These are phyloP conservation scores for Felis chaus DNA, from an alignment of 2,113 vertebrate genomes.

Conservation along the genomic window DNA sequence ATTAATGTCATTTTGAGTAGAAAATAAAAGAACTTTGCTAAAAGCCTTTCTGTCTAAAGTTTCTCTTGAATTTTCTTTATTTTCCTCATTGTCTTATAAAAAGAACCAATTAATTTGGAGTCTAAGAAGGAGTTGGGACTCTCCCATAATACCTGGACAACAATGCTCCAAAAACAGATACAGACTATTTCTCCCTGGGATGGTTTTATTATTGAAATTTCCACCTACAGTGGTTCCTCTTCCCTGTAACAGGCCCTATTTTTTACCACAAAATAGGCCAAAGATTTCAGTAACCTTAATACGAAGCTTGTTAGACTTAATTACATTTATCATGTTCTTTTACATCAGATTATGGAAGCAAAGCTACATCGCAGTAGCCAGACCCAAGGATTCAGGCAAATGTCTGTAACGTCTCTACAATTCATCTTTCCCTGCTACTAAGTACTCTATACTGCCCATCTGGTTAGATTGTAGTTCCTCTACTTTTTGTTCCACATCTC, in stretches of 20 bases:
- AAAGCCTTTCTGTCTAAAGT: background rate
- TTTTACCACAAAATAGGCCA: background rate
- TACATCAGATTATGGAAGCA: background rate
- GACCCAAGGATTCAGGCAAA: background rate
- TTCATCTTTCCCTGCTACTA: background rate
- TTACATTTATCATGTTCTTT: background rate
- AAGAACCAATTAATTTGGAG: background rate
- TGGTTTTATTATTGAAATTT: background rate
- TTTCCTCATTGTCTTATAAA: background rate
- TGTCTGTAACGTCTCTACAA: background rate
- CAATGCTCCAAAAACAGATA: background rate
- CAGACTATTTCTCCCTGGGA: background rate
- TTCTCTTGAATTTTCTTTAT: background rate
- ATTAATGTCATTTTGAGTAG: background rate
- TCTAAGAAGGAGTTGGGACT: background rate
- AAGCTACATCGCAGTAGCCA: background rate
- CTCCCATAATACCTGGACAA: background rate
- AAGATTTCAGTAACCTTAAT: background rate
- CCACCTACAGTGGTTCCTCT: background rate
- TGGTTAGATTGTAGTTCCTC: background rate
- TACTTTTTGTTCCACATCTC: background rate
- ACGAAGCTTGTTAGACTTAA: background rate
- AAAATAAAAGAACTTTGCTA: background rate
- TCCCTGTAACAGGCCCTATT: background rate
- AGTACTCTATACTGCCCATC: background rate